Evolutionary conservation across 2,888 invertebrate genomes (phyloP).

Genomic region (Trachelus stipa): DNA sequence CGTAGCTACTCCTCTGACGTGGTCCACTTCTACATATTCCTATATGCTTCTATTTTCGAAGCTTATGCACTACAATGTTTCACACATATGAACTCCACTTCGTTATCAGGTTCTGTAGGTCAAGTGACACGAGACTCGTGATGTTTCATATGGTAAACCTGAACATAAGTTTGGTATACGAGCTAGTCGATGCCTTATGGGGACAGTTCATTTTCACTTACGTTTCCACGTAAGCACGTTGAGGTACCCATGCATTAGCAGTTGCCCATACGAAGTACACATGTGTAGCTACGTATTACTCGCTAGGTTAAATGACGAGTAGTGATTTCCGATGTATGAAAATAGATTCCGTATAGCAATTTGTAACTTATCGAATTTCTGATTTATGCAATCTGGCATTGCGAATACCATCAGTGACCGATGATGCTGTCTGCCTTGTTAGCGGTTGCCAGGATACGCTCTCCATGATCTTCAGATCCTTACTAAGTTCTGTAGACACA

Average conservation of each 20-base stretch:
- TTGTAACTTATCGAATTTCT: constrained; percentile 31
- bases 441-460: neutral
- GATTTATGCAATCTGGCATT: constrained; percentile 22
- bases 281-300: neutral
- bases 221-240: neutral
- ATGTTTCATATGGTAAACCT: neutral
- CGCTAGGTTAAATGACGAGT: neutral
- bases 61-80: neutral
- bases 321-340: neutral
- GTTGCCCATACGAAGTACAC: neutral
- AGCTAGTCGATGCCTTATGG: neutral
- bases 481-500: neutral
- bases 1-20: neutral
- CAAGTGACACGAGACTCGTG: neutral
- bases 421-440: neutral
- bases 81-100: neutral
- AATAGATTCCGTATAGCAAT: neutral
- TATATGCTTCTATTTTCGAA: neutral
- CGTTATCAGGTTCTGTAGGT: neutral
- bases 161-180: neutral
- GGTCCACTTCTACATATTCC: neutral
- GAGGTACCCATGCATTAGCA: neutral
- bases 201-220: neutral
- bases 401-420: neutral
- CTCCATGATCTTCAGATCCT: neutral